These are phyloP conservation scores for Sphecodes monilicornis DNA, from an alignment of 2,888 invertebrate species.

Conservation along the genomic window DNA sequence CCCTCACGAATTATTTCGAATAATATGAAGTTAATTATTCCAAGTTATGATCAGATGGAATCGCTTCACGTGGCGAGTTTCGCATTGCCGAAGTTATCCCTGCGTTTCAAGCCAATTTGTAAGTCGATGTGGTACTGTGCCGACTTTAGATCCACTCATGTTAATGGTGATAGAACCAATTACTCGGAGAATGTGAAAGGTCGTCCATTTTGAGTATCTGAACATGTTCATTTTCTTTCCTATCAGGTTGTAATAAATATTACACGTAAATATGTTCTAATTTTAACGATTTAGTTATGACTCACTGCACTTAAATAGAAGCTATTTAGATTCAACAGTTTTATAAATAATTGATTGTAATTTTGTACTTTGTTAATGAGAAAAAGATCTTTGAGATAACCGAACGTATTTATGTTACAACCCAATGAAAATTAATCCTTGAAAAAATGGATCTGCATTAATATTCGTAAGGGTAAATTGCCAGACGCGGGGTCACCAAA, in stretches of 20 bases:
- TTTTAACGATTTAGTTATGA: not conserved
- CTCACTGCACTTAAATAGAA: not conserved
- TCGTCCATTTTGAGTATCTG: not conserved
- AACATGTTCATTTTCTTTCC: not conserved
- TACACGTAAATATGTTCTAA: not conserved
- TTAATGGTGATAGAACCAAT: not conserved
- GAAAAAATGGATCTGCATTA: too few relatives aligned
- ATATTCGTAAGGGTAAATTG: too few relatives aligned
- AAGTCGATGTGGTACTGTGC: slow-evolving; percentile 35
- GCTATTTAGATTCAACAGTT: too few relatives aligned
- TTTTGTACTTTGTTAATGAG: too few relatives aligned
- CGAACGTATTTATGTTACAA: too few relatives aligned
- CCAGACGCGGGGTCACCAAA: too few relatives aligned
- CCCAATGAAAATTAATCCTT: too few relatives aligned
- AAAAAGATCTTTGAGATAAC: too few relatives aligned
- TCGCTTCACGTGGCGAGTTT: slow-evolving; percentile 40
- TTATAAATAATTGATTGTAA: too few relatives aligned
- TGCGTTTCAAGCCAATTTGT: slow-evolving; percentile 58
- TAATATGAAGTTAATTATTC: slow-evolving; percentile 69
- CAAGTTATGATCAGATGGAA: slow-evolving; percentile 62
- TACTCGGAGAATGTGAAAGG: not conserved
- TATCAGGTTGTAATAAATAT: not conserved
- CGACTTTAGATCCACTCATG: slow-evolving; percentile 28
- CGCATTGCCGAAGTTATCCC: slow-evolving; percentile 9
- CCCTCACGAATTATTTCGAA: slow-evolving; percentile 63